A percentile compares a stretch with the other conserved stretches of the same genome.
Conservation (phyloP, 2,888 invertebrate genomes). For the Copidosoma aretas region DNA sequence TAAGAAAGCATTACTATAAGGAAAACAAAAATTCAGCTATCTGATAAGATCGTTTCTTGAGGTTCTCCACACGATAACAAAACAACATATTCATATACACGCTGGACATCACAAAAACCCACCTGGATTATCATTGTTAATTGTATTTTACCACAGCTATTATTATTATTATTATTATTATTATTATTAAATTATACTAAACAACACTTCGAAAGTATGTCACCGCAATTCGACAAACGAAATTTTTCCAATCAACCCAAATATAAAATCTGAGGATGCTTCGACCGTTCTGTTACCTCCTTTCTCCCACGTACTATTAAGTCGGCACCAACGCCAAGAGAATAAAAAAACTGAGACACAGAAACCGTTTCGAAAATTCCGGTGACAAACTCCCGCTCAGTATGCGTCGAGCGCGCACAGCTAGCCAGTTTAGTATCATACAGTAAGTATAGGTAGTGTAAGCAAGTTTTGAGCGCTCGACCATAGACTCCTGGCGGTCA, state of each 20-base stretch:
- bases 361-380: constrained; percentile 26
- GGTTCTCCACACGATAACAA: not conserved
- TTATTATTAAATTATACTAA: too few relatives aligned
- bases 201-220: constrained; percentile 7
- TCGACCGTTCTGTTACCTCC: not conserved
- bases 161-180: too few relatives aligned
- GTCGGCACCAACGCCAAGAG: not conserved
- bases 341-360: not conserved
- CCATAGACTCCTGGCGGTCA: not conserved
- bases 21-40: not conserved
- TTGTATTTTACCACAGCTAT: too few relatives aligned
- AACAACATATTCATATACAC: not conserved
- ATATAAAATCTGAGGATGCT: too few relatives aligned
- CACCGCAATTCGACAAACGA: constrained; percentile 8
- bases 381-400: constrained; percentile 23
- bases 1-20: constrained; percentile 20
- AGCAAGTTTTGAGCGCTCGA: too few relatives aligned
- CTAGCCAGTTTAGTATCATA: too few relatives aligned
- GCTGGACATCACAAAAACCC: constrained; percentile 2
- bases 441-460: too few relatives aligned
- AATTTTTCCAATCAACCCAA: too few relatives aligned
- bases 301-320: not conserved
- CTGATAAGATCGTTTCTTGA: not conserved
- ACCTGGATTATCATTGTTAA: constrained; percentile 8
- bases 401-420: constrained; percentile 11